Base-by-base conservation (phyloP, 2,888 invertebrate species). In the Sesia apiformis region DNA sequence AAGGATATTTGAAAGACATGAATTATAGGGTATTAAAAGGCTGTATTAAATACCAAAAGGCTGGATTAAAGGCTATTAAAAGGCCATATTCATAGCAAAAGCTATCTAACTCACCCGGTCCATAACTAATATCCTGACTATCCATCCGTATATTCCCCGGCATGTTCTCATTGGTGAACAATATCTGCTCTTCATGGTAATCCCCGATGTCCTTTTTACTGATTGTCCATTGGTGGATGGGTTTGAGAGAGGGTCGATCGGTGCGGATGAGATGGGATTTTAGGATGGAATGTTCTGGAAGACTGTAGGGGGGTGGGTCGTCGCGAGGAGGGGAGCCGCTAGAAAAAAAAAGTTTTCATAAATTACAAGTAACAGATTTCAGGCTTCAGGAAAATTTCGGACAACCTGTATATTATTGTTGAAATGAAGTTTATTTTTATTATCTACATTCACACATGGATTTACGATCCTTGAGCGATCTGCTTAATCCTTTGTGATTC, bases 141-240 rank as follows among this genome's bases (percentile, higher is more conserved):
- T 84, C 84, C 1, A 78, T 71, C 58, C 80, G 64, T 7, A 80
- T 70, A 4, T 71, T 77, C 0, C 73, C 61, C 42, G 76, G 84
- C 0, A 84, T 61, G 52, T 88, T 83, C 53, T 90, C 90, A 54
- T 90, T 90, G 0, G 90, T 90, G 59, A 88, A 90, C 41, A 90
- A 63, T n/a, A 88, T 80, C 60, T 89, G 85, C 55, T 90, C 86
- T 53, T 87, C 88, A 0, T 85, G 84, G 43, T 81, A 84, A 40
- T 84, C 85, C 0, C 86, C 86, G 0, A 81, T 77, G 55, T 88
- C 85, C 58, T 87, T 84, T 72, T 88, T 89, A 0, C 85, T 85
- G 55, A 90, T 90, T 0, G 90, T 90, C 90, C 90, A 90, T 53
- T 89, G 89, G 8, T 86, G 85, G 38, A 82, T 62, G 0, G 81